Conservation (phyloP, 2,113 vertebrate genomes). For the Pangasianodon hypophthalmus region DNA sequence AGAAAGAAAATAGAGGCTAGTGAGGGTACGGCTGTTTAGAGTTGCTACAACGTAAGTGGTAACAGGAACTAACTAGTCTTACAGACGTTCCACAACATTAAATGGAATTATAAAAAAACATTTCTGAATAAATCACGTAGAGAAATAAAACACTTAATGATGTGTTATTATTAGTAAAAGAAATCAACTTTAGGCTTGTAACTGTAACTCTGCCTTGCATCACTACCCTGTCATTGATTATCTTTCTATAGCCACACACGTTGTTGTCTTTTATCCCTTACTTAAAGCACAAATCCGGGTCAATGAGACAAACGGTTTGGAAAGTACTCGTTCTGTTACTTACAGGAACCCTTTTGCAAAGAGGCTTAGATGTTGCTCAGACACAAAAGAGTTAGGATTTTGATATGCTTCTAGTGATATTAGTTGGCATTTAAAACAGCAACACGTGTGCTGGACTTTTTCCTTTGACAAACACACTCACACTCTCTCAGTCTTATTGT, state of each 20-base stretch:
- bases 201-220: background rate
- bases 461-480: conserved; percentile 39
- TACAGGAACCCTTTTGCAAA: conserved; percentile 12
- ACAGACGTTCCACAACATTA: background rate
- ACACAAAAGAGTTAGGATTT: background rate
- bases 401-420: conserved; percentile 35
- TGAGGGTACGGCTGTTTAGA: background rate
- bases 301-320: background rate
- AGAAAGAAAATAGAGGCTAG: background rate
- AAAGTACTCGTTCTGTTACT: conserved; percentile 5
- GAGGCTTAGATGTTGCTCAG: background rate
- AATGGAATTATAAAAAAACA: background rate
- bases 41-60: background rate
- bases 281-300: background rate
- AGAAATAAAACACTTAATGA: background rate
- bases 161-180: background rate
- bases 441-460: conserved; percentile 44
- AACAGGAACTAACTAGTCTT: background rate
- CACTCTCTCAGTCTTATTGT: conserved; percentile 42
- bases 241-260: background rate
- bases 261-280: background rate
- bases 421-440: conserved; percentile 41
- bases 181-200: background rate
- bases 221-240: background rate
- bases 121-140: background rate